Conservation (phyloP, 2,888 invertebrate species). For the Plagodis dolabraria region DNA sequence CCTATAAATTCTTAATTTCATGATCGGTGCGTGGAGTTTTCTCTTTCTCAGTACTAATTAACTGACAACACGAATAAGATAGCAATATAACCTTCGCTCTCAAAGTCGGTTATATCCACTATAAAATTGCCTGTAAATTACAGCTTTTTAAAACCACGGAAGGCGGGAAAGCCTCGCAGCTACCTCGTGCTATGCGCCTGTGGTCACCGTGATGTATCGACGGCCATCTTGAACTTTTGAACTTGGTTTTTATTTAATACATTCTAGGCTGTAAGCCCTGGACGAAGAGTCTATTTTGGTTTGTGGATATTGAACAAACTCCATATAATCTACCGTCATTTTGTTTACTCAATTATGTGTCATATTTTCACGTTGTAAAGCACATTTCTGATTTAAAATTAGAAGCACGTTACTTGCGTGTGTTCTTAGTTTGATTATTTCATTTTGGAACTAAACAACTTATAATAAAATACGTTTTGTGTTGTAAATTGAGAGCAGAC, state of each 20-base stretch:
- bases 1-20: no score
- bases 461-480: conserved; percentile 6
- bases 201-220: conserved; percentile 42
- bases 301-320: neutral
- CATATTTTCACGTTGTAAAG: conserved; percentile 1
- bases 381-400: conserved; percentile 4
- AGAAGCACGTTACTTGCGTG: neutral
- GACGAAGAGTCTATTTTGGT: neutral
- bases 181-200: conserved; percentile 44
- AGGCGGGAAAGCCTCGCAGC: conserved; percentile 35
- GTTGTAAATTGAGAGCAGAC: conserved; percentile 41
- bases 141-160: conserved; percentile 9
- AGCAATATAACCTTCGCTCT: conserved; percentile 12
- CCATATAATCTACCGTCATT: neutral
- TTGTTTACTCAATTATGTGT: neutral
- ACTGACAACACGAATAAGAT: neutral
- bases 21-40: no score
- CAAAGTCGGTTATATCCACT: neutral
- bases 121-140: neutral
- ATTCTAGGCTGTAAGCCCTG: neutral
- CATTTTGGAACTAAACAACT: conserved; percentile 2
- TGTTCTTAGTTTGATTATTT: neutral
- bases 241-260: neutral
- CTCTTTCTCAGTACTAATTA: conserved; percentile 13
- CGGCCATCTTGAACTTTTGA: conserved; percentile 3